These are phyloP conservation scores for Spongilla lacustris DNA, from an alignment of 37 sponge, comb jelly and placozoan genomes.

Conservation along the genomic window DNA sequence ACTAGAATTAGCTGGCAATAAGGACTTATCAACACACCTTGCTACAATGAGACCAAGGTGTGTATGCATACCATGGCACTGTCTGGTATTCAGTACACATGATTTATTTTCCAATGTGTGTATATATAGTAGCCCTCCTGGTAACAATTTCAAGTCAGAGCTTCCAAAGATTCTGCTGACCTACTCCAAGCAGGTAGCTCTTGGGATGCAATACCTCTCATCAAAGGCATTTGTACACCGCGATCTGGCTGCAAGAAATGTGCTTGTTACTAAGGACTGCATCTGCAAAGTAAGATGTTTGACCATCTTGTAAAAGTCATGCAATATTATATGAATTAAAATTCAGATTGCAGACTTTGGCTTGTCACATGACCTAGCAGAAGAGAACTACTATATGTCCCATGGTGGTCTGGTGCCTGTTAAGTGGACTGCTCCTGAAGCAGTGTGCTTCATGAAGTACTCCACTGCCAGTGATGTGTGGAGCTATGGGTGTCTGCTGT, in stretches of 20 bases:
- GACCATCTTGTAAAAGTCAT: neutral
- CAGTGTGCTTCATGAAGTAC: neutral
- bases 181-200: neutral
- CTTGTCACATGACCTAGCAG: neutral
- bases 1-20: neutral
- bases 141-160: neutral
- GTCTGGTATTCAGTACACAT: neutral
- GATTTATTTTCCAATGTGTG: neutral
- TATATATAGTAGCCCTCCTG: neutral
- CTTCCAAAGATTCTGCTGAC: neutral
- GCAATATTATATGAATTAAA: neutral
- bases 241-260: constrained; percentile 5
- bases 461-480: neutral
- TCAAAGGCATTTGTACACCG: constrained; percentile 1
- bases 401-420: neutral
- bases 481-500: constrained; percentile 1
- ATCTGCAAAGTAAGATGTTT: constrained; percentile 3
- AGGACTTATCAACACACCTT: neutral
- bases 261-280: neutral
- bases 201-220: constrained; percentile 11
- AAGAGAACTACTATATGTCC: neutral
- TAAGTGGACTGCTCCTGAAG: neutral
- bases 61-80: neutral
- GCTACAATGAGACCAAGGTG: neutral
- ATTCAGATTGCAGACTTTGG: neutral